phyloP scores from a whole-genome alignment of 2,888 invertebrate genomes.

The Caenorhabditis drosophilae region DNA sequence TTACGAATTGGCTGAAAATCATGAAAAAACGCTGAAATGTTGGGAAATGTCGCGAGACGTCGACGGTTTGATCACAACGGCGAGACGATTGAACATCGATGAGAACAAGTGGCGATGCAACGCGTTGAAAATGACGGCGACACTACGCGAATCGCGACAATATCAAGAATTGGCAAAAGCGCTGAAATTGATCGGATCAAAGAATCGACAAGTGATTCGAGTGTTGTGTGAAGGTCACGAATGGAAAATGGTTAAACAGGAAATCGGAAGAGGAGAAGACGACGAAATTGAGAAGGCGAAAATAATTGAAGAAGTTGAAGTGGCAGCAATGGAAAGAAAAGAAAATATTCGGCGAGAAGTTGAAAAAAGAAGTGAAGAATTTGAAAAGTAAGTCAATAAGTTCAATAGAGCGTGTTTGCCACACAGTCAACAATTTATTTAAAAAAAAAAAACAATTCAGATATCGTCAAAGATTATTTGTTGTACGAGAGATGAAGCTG shows the following conservation, averaged over 20 bases:
- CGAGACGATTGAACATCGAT: slow-evolving; percentile 15
- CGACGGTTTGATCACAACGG: slow-evolving; percentile 15
- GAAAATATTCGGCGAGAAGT: slow-evolving; percentile 16
- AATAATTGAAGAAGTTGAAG: not conserved
- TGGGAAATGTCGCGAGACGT: slow-evolving; percentile 34
- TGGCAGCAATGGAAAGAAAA: not conserved
- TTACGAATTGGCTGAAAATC: slow-evolving; percentile 39
- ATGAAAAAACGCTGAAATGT: slow-evolving; percentile 33
- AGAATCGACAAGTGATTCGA: slow-evolving; percentile 12
- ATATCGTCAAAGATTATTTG: slow-evolving; percentile 36
- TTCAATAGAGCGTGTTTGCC: no score
- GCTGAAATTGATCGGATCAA: slow-evolving; percentile 9
- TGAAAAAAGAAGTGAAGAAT: slow-evolving; percentile 7
- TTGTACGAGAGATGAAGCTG: slow-evolving; percentile 49
- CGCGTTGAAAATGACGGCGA: slow-evolving; percentile 22
- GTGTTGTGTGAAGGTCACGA: slow-evolving; percentile 24
- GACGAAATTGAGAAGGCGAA: not conserved
- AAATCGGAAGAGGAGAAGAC: slow-evolving; percentile 9
- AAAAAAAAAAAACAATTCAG: no score
- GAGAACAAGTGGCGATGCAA: slow-evolving; percentile 12
- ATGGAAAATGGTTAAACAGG: slow-evolving; percentile 14
- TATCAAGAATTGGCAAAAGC: slow-evolving; percentile 21
- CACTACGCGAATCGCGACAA: slow-evolving; percentile 14
- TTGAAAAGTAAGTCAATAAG: slow-evolving; percentile 22
- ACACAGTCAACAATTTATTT: no score